Conservation (phyloP, 2,113 vertebrate species). For the Sarotherodon lohbergeri region DNA sequence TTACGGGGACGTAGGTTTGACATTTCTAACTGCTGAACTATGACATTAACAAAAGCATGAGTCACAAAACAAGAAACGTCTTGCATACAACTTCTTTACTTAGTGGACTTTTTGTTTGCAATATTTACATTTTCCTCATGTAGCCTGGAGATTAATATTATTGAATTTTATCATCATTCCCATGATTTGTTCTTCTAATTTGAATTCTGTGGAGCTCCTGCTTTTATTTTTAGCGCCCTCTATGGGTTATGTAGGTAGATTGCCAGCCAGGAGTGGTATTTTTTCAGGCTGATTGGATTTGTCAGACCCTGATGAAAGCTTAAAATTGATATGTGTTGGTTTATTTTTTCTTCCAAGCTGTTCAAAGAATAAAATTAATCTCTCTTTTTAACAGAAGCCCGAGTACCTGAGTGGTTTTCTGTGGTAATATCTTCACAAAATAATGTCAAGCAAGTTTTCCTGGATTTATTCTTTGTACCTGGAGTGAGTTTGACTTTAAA, state of each 20-base stretch:
- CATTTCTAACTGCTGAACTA: constrained; percentile 65
- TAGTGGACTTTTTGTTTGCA: neutral
- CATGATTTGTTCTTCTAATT: neutral
- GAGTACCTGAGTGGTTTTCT: neutral
- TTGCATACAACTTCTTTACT: neutral
- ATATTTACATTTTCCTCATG: neutral
- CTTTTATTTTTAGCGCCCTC: neutral
- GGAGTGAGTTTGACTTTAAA: constrained; percentile 84
- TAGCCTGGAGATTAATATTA: neutral
- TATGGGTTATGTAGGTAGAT: neutral
- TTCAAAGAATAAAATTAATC: neutral
- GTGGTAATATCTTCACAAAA: neutral
- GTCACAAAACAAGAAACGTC: constrained; percentile 5
- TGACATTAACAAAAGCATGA: constrained; percentile 60
- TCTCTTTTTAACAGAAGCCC: neutral
- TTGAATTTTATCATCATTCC: neutral
- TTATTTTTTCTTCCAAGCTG: neutral
- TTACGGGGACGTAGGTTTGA: constrained; percentile 52
- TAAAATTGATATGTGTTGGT: neutral
- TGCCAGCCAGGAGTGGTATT: neutral
- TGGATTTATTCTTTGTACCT: constrained; percentile 71
- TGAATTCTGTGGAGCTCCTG: neutral
- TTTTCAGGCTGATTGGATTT: neutral
- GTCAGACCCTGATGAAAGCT: neutral
- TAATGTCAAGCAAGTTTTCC: neutral